phyloP scores from a whole-genome alignment of 2,797 vertebrate genomes.

The Natrix natrix region DNA sequence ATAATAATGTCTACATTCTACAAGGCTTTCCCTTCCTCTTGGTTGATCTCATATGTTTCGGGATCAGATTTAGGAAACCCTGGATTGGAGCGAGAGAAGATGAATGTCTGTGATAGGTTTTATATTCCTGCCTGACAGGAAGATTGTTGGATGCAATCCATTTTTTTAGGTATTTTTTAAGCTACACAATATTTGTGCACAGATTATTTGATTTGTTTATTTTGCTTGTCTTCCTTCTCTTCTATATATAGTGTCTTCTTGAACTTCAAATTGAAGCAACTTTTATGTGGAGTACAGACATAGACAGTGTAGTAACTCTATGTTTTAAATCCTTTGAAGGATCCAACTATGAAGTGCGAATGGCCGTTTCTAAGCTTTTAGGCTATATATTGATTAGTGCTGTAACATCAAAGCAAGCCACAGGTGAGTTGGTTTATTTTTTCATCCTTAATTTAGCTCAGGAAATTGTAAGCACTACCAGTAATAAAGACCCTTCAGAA shows the following conservation, averaged over 20 bases:
- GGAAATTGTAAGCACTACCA: neutral
- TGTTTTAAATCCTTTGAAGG: conserved; percentile 94
- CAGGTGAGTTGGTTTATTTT: conserved; percentile 68
- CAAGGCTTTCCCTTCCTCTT: neutral
- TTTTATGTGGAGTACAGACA: conserved; percentile 88
- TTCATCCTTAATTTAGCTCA: neutral
- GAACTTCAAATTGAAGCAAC: conserved; percentile 90
- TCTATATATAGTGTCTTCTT: conserved; percentile 81
- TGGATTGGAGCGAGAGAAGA: neutral
- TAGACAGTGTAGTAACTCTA: conserved; percentile 86
- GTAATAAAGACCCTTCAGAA: neutral
- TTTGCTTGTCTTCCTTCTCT: conserved; percentile 37
- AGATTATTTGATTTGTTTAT: neutral
- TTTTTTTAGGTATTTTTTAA: neutral
- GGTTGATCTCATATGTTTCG: neutral
- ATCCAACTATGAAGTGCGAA: conserved; percentile 84
- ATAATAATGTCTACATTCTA: neutral
- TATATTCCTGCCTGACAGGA: neutral
- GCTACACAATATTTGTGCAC: conserved; percentile 23
- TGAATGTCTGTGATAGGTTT: neutral
- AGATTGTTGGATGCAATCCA: neutral
- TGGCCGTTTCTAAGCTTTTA: conserved; percentile 82
- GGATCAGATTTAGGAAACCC: neutral
- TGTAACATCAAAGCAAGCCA: conserved; percentile 71
- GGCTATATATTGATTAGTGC: conserved; percentile 85